phyloP scores from a whole-genome alignment of 2,113 vertebrate genomes.

The Monopterus albus region DNA sequence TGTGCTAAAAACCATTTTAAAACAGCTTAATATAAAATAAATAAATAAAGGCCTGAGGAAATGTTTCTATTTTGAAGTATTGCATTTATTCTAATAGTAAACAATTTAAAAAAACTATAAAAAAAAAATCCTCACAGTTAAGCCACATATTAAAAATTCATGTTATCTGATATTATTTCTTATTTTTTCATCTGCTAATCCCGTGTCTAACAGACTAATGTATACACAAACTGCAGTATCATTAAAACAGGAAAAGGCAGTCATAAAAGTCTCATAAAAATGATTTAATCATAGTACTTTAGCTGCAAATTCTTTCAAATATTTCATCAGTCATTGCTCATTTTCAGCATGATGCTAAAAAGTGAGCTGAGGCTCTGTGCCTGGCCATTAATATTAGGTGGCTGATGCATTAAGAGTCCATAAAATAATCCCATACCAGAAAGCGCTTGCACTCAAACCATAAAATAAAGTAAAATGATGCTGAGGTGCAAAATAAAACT shows the following conservation, averaged over 20 bases:
- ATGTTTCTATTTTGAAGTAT: too few species aligned
- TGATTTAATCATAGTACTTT: conserved; percentile 41
- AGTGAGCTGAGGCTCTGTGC: neutral
- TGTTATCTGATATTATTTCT: conserved; percentile 9
- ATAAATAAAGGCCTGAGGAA: too few species aligned
- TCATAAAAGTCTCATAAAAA: conserved; percentile 54
- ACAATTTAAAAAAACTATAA: neutral
- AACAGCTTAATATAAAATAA: too few species aligned
- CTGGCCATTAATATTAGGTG: conserved; percentile 51
- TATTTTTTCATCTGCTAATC: conserved; percentile 49
- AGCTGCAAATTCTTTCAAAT: conserved; percentile 23
- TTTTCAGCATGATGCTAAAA: conserved; percentile 4
- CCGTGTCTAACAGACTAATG: conserved; percentile 37
- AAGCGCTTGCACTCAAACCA: conserved; percentile 56
- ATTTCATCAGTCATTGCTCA: conserved; percentile 31
- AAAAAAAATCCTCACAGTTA: conserved; percentile 7
- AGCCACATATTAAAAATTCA: conserved; percentile 37
- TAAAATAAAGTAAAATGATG: conserved; percentile 41
- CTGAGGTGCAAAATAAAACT: conserved; percentile 48
- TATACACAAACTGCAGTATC: conserved; percentile 60
- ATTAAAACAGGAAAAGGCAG: conserved; percentile 32
- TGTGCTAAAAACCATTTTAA: too few species aligned
- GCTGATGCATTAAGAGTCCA: conserved; percentile 59
- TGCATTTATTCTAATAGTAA: too few species aligned
- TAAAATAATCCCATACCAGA: conserved; percentile 56